Base-by-base conservation (phyloP, 2,888 invertebrate genomes). In the Lithophane leautieri region DNA sequence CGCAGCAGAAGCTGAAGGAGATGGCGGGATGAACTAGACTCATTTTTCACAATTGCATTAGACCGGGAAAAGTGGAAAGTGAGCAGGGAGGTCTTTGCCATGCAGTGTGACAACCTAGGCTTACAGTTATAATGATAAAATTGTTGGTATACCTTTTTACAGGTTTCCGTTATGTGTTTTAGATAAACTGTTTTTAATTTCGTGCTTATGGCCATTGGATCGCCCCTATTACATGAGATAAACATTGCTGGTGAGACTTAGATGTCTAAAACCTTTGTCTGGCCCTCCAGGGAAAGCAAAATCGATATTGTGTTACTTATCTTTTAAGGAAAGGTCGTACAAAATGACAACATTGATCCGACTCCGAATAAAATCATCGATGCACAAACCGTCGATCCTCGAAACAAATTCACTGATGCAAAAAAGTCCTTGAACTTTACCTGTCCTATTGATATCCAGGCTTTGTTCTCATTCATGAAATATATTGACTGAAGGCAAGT, bases 361-460 rank as follows among this genome's bases (percentile, higher is more conserved):
- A 67, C 4, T 28, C 19, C 7, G 7, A 0, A 16, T 28, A 69
- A 42, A 79, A 63, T 66, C 14, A 76, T 19, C 56, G 60, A 22
- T 77, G 69, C 81, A 78, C 42, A 68, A 68, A 74, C 19, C 28
- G 61, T 34, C 22, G 44, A 25, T 44, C 34, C 4, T 44, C 12
- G n/a, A 34, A 47, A 69, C n/a, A 19, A 56, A 60, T 25, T 25
- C 6, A 74, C 47, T 47, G 34, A 56, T 80, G 78, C 80, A 81
- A 25, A 72, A 54, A 76, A 84, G 75, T 78, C 84, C 84, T 81
- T 86, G 82, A 86, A 78, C 82, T 81, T 74, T 69, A 52, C 16
- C 54, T 54, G 60, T 8, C 28, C 61, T 73, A 65, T 61, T 44
- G 25, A 72, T 67, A 73, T 44, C 62, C 47, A 77, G 6, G 61